Evolutionary conservation across 2,888 invertebrate species (phyloP).

Genomic region (Dione juno): DNA sequence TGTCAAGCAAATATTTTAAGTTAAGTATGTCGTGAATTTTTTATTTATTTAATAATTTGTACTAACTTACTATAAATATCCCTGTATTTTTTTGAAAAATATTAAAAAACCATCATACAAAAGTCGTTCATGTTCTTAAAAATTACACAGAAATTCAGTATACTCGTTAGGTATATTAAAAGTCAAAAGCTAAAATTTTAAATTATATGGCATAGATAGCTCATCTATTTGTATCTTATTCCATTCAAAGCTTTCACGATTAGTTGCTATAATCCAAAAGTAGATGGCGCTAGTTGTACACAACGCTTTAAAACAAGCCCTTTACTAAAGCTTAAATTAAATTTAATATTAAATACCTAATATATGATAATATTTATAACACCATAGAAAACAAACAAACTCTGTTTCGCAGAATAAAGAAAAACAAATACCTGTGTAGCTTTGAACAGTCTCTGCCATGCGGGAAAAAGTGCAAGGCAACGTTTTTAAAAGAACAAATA

Average conservation of each 20-base stretch:
- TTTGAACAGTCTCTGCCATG: neutral
- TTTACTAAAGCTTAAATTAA: neutral
- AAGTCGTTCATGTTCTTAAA: no score
- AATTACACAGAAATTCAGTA: no score
- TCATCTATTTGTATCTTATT: neutral
- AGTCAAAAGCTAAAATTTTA: no score
- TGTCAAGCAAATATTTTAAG: neutral
- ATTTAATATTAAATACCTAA: no score
- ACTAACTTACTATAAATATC: no score
- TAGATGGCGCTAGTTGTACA: conserved; percentile 21
- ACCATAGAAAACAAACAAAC: neutral
- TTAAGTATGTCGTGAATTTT: no score
- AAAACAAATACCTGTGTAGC: no score
- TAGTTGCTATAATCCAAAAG: neutral
- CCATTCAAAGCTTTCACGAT: neutral
- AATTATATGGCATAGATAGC: no score
- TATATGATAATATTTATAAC: neutral
- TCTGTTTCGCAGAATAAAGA: neutral
- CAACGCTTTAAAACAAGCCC: neutral
- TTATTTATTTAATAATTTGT: no score
- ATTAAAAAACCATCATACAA: no score
- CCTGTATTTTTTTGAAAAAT: no score
- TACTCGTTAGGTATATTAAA: no score
- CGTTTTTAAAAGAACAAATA: neutral
- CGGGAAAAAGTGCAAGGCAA: neutral